Conservation (phyloP, 2,888 invertebrate genomes). For the Papilio gigon region DNA sequence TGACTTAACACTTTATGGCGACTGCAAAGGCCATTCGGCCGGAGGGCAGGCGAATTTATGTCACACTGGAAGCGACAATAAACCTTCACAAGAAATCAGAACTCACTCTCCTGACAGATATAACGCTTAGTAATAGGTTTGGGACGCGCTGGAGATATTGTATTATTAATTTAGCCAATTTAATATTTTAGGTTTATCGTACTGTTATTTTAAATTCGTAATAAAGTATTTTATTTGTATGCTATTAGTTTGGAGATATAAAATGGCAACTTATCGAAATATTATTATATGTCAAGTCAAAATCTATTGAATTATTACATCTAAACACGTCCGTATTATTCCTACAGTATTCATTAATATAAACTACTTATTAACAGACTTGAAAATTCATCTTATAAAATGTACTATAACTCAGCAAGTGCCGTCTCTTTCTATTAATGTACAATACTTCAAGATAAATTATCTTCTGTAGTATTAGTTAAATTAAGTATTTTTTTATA, state of each 20-base stretch:
- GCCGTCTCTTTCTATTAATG: too few relatives aligned
- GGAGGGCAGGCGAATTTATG: slow-evolving; percentile 59
- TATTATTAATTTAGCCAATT: slow-evolving; percentile 39
- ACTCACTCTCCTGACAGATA: slow-evolving; percentile 49
- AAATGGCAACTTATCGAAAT: background rate
- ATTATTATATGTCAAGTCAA: background rate
- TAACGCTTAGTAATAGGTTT: slow-evolving; percentile 48
- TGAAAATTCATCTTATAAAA: too few relatives aligned
- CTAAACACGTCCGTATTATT: too few relatives aligned
- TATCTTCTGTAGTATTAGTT: background rate
- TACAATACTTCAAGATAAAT: slow-evolving; percentile 16
- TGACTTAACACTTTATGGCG: slow-evolving; percentile 68
- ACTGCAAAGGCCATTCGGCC: slow-evolving; percentile 60
- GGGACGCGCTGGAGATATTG: slow-evolving; percentile 30
- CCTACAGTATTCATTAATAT: too few relatives aligned
- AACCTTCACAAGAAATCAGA: slow-evolving; percentile 53
- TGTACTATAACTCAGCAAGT: too few relatives aligned
- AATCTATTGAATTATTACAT: background rate
- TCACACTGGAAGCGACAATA: slow-evolving; percentile 58
- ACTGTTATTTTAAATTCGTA: background rate
- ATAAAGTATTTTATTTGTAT: background rate
- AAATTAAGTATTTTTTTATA: slow-evolving; percentile 39
- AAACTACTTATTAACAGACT: too few relatives aligned
- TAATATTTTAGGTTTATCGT: slow-evolving; percentile 14
- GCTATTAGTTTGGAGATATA: slow-evolving; percentile 29